These are phyloP conservation scores for Tenthredo mesomela DNA, from an alignment of 2,888 invertebrate genomes.

Conservation along the genomic window DNA sequence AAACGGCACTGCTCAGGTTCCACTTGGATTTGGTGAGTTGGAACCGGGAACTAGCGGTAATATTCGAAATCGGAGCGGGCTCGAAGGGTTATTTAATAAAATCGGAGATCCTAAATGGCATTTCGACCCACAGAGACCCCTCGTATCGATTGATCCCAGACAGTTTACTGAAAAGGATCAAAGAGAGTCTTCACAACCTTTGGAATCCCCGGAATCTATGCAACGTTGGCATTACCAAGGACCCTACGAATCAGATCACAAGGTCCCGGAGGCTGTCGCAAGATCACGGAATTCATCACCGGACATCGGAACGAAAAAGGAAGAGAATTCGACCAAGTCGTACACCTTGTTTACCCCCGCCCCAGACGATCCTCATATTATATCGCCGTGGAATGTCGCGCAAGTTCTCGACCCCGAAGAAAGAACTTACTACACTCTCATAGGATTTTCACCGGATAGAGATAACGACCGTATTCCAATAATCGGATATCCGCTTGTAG, in stretches of 20 bases:
- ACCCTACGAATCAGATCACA: not conserved
- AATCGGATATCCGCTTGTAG: constrained; percentile 21
- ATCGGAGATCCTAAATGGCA: not conserved
- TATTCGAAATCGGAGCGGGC: not conserved
- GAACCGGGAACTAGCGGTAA: not conserved
- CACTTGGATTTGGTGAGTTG: not conserved
- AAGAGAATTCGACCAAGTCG: not conserved
- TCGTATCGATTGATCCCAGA: not conserved
- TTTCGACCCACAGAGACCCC: not conserved
- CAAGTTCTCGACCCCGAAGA: not conserved
- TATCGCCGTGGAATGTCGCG: not conserved
- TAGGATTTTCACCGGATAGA: not conserved
- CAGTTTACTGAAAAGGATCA: not conserved
- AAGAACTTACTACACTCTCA: constrained; percentile 26
- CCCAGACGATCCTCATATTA: not conserved
- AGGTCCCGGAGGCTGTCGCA: not conserved
- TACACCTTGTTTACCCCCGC: constrained; percentile 17
- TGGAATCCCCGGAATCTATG: constrained; percentile 3
- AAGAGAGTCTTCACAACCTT: not conserved
- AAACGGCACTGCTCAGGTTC: not conserved
- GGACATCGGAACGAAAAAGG: not conserved
- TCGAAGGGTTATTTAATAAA: not conserved
- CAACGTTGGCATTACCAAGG: not conserved
- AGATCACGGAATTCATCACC: not conserved
- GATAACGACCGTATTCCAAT: not conserved